These are phyloP conservation scores for Otocyon megalotis DNA, from an alignment of 2,113 vertebrate genomes.

Conservation along the genomic window DNA sequence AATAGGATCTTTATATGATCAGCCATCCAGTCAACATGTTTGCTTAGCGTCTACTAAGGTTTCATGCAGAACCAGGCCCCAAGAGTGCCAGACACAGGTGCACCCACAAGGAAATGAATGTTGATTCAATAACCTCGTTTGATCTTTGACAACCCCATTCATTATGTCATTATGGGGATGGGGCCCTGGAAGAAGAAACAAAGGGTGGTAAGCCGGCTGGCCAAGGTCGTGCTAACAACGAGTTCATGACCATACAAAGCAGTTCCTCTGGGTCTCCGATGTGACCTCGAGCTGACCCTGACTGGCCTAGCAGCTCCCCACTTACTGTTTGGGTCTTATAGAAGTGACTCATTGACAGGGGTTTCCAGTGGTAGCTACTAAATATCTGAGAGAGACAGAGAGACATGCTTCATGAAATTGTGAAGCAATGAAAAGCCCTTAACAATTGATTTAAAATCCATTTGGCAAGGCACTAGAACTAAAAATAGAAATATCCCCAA, in stretches of 20 bases:
- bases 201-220: neutral
- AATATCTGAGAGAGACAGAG: constrained; percentile 37
- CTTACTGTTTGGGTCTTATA: neutral
- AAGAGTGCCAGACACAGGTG: neutral
- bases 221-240: constrained; percentile 44
- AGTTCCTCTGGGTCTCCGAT: neutral
- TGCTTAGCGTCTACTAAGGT: neutral
- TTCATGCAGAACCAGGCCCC: neutral
- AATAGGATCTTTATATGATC: constrained; percentile 28
- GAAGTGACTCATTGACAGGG: constrained; percentile 38
- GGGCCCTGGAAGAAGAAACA: neutral
- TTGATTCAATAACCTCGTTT: constrained; percentile 62
- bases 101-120: constrained; percentile 18
- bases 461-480: constrained; percentile 55
- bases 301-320: neutral
- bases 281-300: neutral
- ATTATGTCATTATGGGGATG: neutral
- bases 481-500: constrained; percentile 61
- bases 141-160: constrained; percentile 32
- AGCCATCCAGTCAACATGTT: neutral
- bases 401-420: constrained; percentile 38
- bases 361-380: constrained; percentile 6
- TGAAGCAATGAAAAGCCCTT: constrained; percentile 75
- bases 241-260: neutral
- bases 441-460: constrained; percentile 74